Base-by-base conservation (phyloP, 1,140 invertebrate species). In the Callitettix versicolor region DNA sequence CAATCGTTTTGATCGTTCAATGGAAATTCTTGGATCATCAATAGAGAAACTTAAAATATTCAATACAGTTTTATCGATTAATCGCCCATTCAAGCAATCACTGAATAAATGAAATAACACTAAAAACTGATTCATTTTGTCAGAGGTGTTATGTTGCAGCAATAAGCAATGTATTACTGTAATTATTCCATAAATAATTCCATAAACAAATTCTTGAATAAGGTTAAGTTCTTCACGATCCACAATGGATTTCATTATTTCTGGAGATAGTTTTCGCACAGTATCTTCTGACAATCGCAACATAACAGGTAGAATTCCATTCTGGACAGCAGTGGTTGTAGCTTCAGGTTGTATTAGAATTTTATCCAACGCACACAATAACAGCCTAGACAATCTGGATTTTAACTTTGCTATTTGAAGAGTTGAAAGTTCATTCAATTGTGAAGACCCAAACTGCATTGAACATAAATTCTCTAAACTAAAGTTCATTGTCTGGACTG, bases 401-500 rank as follows among this genome's bases (percentile, higher is more conserved):
- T 81, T 81, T 6, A 81, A 64, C 17, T 68, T 69, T 0, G 76
- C 74, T 47, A 68, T 58, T 55, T 73, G 63, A 20, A 61, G 38
- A 26, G 55, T 9, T 62, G 59, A 26, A 51, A 55, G 5, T 61
- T 47, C n/a, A 61, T 62, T 33, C 1, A 52, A 64, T 22, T 57
- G 64, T 18, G 44, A 61, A 53, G 64, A 73, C 57, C 73, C 73
- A 58, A 81, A 82, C 53, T 83, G 78, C 2, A 82, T 57, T 9
- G 74, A 68, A 65, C 79, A 80, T 0, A 82, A 60, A 30, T 76
- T 78, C 26, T 79, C 74, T 15, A 81, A 59, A 0, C 79, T 71
- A 57, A 82, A 82, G 60, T 79, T 79, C 1, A 81, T 65, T 15
- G 78, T 76, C 46, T 80, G 76, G 57, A 79, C 70, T 0, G 76